Base-by-base conservation (phyloP, 1,140 invertebrate genomes). In the Aradophagus sp. region DNA sequence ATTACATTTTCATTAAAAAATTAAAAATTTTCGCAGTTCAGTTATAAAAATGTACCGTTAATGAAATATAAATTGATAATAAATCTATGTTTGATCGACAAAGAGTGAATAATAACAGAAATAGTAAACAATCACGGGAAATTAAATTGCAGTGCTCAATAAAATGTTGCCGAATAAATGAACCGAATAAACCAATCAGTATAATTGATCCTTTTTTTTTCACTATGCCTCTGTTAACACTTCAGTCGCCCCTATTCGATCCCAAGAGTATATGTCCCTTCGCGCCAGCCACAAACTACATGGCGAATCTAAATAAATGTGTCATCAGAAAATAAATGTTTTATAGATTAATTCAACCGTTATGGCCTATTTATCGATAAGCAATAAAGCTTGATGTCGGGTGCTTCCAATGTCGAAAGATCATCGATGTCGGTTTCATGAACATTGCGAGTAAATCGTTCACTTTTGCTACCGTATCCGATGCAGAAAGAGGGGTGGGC, bases 361-460 rank as follows among this genome's bases (percentile, higher is more conserved):
- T 59, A 65, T 65, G 53, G 55, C 48, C 53, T 66, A 62, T 61
- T 66, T 42, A 72, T 72, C 56, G 50, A 56, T 56, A 61, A 52
- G 20, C 50, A 50, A 72, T 72, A 72, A 72, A 72, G 41, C 42
- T 72, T 72, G 61, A 72, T 56, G 56, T 56, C 50, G 35, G 16
- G 27, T 38, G 27, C 13, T 27, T 7, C 62, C 31, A 67, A 58
- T 53, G 52, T 56, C 15, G 36, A 55, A 61, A 62, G 56, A 50
- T 67, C 62, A 67, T 63, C 56, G 42, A 58, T 20, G 58, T 32
- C 67, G 73, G 12, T 73, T 77, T 74, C 68, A 71, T 74, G 76
- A 74, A 75, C 63, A 80, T 81, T 81, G 76, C 78, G 76, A 84
- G 78, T 82, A 83, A 84, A 85, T 82, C 77, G 81, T 82, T 83